Conservation (phyloP, 2,113 vertebrate genomes). For the Callorhinus ursinus region DNA sequence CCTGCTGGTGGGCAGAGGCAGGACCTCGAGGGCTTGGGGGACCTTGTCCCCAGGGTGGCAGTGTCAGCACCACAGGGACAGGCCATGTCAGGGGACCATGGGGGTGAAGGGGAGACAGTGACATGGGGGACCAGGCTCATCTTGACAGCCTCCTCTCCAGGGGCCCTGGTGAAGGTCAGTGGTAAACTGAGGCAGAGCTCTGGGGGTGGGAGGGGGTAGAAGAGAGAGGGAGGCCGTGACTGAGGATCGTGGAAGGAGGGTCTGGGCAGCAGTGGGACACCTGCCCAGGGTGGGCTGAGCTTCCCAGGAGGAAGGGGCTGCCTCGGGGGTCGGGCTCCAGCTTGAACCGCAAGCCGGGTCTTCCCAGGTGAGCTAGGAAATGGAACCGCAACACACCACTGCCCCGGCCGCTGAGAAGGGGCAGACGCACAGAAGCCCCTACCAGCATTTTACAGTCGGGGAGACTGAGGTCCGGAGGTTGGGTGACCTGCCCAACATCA, state of each 20-base stretch:
- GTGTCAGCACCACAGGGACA: background rate
- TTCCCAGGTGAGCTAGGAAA: background rate
- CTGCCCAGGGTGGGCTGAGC: background rate
- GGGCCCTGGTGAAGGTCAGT: background rate
- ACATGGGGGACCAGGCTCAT: background rate
- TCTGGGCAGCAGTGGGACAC: background rate
- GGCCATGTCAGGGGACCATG: background rate
- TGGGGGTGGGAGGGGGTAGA: background rate
- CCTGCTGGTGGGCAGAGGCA: background rate
- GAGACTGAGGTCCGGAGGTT: background rate
- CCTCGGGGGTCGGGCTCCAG: background rate
- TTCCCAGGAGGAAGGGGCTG: background rate
- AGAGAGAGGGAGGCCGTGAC: background rate
- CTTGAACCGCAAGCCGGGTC: background rate
- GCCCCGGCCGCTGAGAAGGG: fast-evolving
- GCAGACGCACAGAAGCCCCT: fast-evolving
- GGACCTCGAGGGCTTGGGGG: background rate
- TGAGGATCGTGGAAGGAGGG: background rate
- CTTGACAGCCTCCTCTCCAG: background rate
- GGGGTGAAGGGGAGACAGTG: background rate
- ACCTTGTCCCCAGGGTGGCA: background rate
- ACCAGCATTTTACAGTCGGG: background rate
- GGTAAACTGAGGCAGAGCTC: background rate
- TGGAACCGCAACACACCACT: background rate
- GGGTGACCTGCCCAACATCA: background rate